phyloP scores from a whole-genome alignment of 2,888 invertebrate species.

The Cheilosia grossa region DNA sequence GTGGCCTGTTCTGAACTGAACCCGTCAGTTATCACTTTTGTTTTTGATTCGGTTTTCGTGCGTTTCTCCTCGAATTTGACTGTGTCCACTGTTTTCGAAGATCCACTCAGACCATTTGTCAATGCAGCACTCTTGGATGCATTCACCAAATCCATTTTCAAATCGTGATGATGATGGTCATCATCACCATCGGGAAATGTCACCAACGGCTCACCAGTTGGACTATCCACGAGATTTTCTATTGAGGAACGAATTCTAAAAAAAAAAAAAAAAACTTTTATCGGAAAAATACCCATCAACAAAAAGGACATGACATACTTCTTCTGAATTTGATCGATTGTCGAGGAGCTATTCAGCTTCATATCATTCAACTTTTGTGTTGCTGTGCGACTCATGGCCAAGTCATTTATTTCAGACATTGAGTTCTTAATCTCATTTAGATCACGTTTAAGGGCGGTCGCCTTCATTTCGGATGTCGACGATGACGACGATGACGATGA shows the following conservation, averaged over 20 bases:
- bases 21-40: conserved; percentile 92
- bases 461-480: conserved; percentile 89
- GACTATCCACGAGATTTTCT: conserved; percentile 91
- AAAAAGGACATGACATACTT: conserved; percentile 77
- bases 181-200: conserved; percentile 91
- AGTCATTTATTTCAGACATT: conserved; percentile 93
- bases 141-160: conserved; percentile 82
- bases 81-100: conserved; percentile 85
- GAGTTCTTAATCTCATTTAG: conserved; percentile 88
- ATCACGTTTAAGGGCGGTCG: conserved; percentile 92
- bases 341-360: conserved; percentile 79
- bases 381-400: conserved; percentile 82
- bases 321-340: conserved; percentile 80
- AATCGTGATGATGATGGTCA: conserved; percentile 86
- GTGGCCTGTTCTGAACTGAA: conserved; percentile 90
- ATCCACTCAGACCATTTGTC: conserved; percentile 80
- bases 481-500: conserved; percentile 84
- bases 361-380: conserved; percentile 80
- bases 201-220: conserved; percentile 87
- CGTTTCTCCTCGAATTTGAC: conserved; percentile 93
- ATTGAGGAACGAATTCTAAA: conserved; percentile 88
- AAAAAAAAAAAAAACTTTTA: conserved; percentile 45
- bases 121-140: conserved; percentile 82
- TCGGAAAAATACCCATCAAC: not conserved
- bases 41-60: conserved; percentile 90